Conservation (phyloP, 2,888 invertebrate genomes). For the Hypolimnas misippus region DNA sequence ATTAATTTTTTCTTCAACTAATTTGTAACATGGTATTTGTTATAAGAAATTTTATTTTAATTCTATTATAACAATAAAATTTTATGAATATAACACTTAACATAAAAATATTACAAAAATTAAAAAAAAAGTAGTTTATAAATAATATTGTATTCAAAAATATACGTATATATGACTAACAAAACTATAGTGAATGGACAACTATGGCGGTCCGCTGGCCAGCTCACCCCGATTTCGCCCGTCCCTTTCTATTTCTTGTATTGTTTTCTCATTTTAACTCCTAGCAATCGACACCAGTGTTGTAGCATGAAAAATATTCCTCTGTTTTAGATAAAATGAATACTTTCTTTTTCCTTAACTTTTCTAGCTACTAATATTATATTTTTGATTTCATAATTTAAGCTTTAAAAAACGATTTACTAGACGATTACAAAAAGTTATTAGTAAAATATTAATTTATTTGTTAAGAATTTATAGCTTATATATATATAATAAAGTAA, state of each 20-base stretch:
- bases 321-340: slow-evolving; percentile 1
- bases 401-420: too few relatives aligned
- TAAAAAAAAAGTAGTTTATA: not conserved
- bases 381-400: too few relatives aligned
- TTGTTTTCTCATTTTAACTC: slow-evolving; percentile 56
- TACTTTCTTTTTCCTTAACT: slow-evolving; percentile 17
- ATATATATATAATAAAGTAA: too few relatives aligned
- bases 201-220: slow-evolving; percentile 70
- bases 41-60: not conserved
- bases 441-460: too few relatives aligned
- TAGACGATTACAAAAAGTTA: too few relatives aligned
- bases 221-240: slow-evolving; percentile 61
- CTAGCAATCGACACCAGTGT: slow-evolving; percentile 53
- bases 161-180: not conserved
- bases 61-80: not conserved
- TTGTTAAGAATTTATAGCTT: too few relatives aligned
- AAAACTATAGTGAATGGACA: slow-evolving; percentile 21
- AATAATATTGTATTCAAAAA: not conserved
- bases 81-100: not conserved
- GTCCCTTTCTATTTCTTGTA: slow-evolving; percentile 58
- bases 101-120: too few relatives aligned
- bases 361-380: not conserved
- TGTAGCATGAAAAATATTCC: slow-evolving; percentile 49
- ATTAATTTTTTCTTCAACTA: not conserved
- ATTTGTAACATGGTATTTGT: too few relatives aligned